phyloP scores from a whole-genome alignment of 2,113 vertebrate genomes.

The Lophotis ruficrista region DNA sequence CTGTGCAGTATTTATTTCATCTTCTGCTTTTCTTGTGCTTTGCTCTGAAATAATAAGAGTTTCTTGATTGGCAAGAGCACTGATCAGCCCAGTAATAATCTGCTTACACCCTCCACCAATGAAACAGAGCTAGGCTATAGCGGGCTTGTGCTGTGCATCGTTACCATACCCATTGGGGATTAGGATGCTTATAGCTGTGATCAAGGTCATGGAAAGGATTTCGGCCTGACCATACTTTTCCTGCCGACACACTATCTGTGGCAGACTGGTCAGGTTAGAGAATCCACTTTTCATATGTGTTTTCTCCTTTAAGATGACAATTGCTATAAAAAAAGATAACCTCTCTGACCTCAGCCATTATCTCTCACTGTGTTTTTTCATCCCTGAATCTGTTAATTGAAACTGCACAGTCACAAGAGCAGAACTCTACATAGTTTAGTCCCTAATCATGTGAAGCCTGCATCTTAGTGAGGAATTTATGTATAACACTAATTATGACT shows the following conservation, averaged over 20 bases:
- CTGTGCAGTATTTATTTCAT: neutral
- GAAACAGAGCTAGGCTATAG: neutral
- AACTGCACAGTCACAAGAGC: neutral
- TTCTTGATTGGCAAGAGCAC: neutral
- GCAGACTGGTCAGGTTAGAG: neutral
- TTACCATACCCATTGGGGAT: neutral
- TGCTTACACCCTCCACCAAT: neutral
- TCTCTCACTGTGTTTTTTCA: neutral
- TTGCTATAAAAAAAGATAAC: neutral
- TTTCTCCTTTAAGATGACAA: slow-evolving; percentile 19
- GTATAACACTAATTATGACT: slow-evolving; percentile 44
- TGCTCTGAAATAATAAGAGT: neutral
- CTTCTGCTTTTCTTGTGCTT: neutral
- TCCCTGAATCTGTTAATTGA: neutral
- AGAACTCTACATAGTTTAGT: slow-evolving; percentile 1
- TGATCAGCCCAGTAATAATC: slow-evolving; percentile 6
- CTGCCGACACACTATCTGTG: neutral
- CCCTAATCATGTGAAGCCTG: slow-evolving; percentile 20
- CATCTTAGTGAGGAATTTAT: slow-evolving; percentile 25
- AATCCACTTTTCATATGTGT: neutral
- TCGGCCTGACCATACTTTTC: neutral
- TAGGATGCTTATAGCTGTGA: neutral
- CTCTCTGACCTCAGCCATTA: slow-evolving; percentile 23
- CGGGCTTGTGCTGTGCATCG: neutral
- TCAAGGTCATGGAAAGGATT: slow-evolving; percentile 8